phyloP scores from a whole-genome alignment of 2,888 invertebrate species.

The Spisula subtruncata region DNA sequence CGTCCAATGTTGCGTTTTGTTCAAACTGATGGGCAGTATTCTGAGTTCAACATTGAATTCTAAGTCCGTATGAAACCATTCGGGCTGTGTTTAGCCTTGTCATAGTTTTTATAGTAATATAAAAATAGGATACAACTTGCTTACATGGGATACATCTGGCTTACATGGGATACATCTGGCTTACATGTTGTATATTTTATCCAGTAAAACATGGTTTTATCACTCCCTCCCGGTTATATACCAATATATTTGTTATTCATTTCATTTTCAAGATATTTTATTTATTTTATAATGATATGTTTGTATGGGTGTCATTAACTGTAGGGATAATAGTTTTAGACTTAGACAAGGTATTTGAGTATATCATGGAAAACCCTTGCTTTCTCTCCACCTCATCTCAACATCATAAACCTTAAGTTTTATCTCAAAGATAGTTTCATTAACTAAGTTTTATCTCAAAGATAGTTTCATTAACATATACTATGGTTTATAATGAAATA shows the following conservation, averaged over 20 bases:
- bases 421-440: background rate
- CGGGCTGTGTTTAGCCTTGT: too few relatives aligned
- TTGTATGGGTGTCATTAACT: background rate
- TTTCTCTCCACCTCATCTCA: constrained; percentile 31
- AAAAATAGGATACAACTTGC: background rate
- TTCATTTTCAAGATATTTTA: background rate
- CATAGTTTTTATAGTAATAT: background rate
- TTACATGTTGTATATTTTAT: too few relatives aligned
- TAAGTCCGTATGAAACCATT: too few relatives aligned
- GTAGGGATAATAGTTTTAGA: background rate
- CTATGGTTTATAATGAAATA: background rate
- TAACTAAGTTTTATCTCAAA: background rate
- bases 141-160: too few relatives aligned
- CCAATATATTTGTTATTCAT: background rate
- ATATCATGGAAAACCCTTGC: constrained; percentile 41
- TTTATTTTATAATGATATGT: background rate
- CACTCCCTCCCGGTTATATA: background rate
- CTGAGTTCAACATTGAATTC: too few relatives aligned
- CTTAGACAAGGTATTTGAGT: background rate
- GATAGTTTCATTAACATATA: too few relatives aligned
- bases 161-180: background rate
- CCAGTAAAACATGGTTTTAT: too few relatives aligned
- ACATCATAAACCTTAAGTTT: background rate
- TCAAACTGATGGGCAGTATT: background rate
- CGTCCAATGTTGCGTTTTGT: background rate